Evolutionary conservation across 2,113 vertebrate species (phyloP), one percentile per base, ranked within the genome.

Genomic region (Grammomys surdaster): DNA sequence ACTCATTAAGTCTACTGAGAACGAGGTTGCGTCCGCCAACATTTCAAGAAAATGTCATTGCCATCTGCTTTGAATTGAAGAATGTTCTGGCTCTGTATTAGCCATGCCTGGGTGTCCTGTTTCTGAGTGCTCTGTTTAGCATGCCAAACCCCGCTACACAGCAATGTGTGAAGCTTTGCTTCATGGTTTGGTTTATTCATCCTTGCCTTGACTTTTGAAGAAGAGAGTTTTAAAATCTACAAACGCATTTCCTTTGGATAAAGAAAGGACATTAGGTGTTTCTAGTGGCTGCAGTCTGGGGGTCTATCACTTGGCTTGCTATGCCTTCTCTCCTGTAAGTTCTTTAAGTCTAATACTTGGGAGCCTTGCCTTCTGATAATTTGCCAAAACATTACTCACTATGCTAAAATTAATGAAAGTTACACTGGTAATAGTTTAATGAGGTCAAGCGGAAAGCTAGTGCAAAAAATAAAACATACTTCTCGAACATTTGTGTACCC

Each of bases 1-100:
- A 91, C 75, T 97, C n/a, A 75, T 95, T 94, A 84, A 90, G 40
- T 89, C 90, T 86, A 70, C 51, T 54, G 10, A 86, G 26, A 81
- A 88, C 11, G 70, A 95, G 56, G 36, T 70, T 95, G 43, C 46
- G 91, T 94, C 67, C 46, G 73, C 65, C 54, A 82, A 19, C 58
- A 54, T 67, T 89, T 90, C 28, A 85, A 28, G 60, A 90, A 97
- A 96, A 94, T 86, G 54, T 40, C 76, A 76, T 60, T 33, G 28
- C 46, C 46, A 63, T 92, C 81, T 86, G 63, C 72, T 89, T 96
- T 4, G 1, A 54, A 87, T 96, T 85, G 90, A 76, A 87, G 82
- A 70, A 69, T 88, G 80, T 82, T 65, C 94, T 89, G 14, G 65
- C 17, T 94, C 46, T 43, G 19, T 14, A 36, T 19, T 81, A 88